Conservation (phyloP, 1,140 invertebrate species). For the Nasonia vitripennis region DNA sequence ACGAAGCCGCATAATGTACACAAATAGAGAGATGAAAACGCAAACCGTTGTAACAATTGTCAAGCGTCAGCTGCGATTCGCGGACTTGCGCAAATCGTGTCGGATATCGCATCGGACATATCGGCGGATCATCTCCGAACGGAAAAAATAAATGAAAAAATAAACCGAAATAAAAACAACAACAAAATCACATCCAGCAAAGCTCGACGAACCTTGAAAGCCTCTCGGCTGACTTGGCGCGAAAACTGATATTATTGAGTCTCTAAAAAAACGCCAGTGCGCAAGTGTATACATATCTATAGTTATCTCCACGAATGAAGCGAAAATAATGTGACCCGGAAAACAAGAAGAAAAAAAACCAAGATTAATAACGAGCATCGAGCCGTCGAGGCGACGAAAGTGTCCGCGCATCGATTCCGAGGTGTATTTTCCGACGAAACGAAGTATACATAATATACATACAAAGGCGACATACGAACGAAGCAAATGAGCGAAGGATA, state of each 20-base stretch:
- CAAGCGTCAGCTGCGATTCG: not conserved
- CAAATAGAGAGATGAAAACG: not conserved
- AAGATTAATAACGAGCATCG: not conserved
- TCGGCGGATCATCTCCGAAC: not conserved
- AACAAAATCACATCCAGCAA: not conserved
- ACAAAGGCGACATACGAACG: not conserved
- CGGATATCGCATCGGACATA: not conserved
- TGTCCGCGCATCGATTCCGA: not conserved
- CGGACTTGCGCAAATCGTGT: not conserved
- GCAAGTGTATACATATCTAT: not conserved
- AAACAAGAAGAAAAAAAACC: not conserved
- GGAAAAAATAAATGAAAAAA: not conserved
- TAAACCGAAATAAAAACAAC: not conserved
- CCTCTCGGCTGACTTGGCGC: not conserved
- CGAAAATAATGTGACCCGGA: conserved; percentile 9
- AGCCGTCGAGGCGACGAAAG: not conserved
- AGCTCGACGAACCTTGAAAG: conserved; percentile 3
- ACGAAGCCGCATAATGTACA: not conserved
- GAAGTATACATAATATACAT: not conserved
- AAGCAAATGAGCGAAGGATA: not conserved
- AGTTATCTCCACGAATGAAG: conserved; percentile 13
- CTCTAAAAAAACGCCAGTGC: not conserved
- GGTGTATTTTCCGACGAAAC: conserved; percentile 39
- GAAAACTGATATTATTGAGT: conserved; percentile 32
- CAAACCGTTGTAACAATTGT: not conserved